Evolutionary conservation across 1,140 invertebrate genomes (phyloP).

Genomic region (Cydia fagiglandana): DNA sequence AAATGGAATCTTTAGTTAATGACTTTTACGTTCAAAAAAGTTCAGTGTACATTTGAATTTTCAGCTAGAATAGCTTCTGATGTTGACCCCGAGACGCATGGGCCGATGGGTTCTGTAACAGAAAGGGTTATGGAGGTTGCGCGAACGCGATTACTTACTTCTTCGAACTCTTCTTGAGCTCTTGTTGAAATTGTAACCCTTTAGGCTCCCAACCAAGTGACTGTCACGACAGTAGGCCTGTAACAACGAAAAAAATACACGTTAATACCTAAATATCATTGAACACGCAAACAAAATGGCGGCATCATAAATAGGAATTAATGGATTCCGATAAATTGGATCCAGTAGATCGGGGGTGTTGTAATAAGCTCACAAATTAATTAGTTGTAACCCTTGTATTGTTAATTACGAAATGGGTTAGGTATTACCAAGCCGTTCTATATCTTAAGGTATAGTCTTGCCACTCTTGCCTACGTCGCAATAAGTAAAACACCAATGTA

Average conservation of each 20-base stretch:
- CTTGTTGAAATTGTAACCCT: conserved; percentile 73
- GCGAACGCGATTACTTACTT: conserved; percentile 71
- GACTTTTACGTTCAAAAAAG: neutral
- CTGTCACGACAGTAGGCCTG: conserved; percentile 64
- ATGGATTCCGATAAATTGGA: no score
- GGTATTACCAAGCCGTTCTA: neutral
- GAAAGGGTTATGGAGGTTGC: conserved; percentile 40
- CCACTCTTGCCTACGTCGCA: neutral
- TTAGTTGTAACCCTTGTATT: no score
- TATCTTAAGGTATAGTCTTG: neutral
- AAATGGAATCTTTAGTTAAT: neutral
- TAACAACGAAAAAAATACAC: conserved; percentile 59
- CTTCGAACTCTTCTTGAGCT: conserved; percentile 74
- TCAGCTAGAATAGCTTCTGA: neutral
- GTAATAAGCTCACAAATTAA: no score
- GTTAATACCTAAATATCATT: neutral
- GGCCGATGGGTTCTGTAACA: conserved; percentile 55
- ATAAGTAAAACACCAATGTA: neutral
- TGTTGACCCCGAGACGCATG: neutral
- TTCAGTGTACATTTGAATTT: conserved; percentile 21
- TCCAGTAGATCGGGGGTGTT: no score
- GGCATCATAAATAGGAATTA: neutral
- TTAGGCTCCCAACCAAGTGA: conserved; percentile 67
- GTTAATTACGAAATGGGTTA: no score
- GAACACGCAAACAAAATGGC: neutral